Evolutionary conservation across 1,140 invertebrate genomes (phyloP).

Genomic region (Paraescarpia echinospica): DNA sequence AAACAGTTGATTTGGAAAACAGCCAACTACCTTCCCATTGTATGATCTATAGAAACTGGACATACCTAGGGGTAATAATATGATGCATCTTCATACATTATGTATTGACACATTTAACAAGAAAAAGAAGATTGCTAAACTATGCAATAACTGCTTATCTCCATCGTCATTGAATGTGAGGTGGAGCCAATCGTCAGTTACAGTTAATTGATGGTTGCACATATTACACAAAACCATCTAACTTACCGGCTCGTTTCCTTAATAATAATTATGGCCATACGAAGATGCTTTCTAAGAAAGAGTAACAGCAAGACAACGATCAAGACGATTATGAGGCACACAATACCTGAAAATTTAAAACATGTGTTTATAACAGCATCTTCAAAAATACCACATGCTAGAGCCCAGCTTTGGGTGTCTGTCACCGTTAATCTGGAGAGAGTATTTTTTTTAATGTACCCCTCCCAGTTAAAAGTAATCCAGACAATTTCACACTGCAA

Average conservation of each 20-base stretch:
- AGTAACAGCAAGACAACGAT: conserved; percentile 73
- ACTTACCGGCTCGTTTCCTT: conserved; percentile 67
- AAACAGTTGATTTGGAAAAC: too few species aligned
- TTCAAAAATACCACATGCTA: not conserved
- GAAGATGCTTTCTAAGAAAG: conserved; percentile 81
- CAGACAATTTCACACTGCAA: not conserved
- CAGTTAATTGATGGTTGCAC: too few species aligned
- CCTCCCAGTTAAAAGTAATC: not conserved
- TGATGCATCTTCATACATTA: too few species aligned
- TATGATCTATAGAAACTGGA: too few species aligned
- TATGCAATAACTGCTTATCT: too few species aligned
- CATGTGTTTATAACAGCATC: not conserved
- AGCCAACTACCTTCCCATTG: too few species aligned
- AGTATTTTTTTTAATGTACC: not conserved
- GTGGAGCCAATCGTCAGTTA: too few species aligned
- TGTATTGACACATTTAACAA: too few species aligned
- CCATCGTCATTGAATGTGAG: too few species aligned
- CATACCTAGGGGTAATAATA: too few species aligned
- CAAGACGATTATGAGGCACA: conserved; percentile 65
- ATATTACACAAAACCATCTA: not conserved
- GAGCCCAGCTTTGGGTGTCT: not conserved
- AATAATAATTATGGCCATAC: conserved; percentile 87
- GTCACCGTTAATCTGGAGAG: not conserved
- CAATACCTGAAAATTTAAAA: conserved; percentile 64
- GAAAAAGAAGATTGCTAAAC: too few species aligned